A percentile compares a stretch with the other conserved stretches of the same genome.
These are phyloP conservation scores for Myotis pilosus DNA, from an alignment of 2,797 vertebrate genomes.

Conservation along the genomic window DNA sequence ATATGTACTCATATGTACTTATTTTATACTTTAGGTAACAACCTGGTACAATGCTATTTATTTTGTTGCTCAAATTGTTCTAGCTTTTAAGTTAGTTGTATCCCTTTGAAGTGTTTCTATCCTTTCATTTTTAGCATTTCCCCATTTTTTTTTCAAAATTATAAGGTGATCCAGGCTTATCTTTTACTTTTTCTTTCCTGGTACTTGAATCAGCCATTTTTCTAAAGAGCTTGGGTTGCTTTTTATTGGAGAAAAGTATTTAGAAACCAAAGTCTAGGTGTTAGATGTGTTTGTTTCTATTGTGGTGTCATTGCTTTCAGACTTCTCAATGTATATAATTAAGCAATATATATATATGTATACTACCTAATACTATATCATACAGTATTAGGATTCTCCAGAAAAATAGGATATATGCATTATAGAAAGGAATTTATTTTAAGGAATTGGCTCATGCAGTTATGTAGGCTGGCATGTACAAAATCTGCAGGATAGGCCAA, in stretches of 20 bases:
- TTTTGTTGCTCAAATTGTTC: not conserved
- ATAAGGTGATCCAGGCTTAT: not conserved
- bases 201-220: not conserved
- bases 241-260: not conserved
- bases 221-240: not conserved
- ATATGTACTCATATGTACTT: not conserved
- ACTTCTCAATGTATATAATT: not conserved
- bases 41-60: not conserved
- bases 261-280: not conserved
- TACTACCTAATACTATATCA: not conserved
- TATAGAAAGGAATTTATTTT: not conserved
- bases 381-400: not conserved
- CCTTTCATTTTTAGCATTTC: not conserved
- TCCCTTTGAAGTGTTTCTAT: not conserved
- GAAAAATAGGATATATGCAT: not conserved
- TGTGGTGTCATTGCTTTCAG: not conserved
- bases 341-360: too few relatives aligned
- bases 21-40: not conserved
- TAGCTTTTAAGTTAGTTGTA: not conserved
- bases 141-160: not conserved
- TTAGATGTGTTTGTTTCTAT: not conserved
- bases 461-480: not conserved
- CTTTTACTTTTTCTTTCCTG: not conserved
- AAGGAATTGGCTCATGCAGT: not conserved
- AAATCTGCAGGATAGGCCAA: not conserved